phyloP scores from a whole-genome alignment of 2,113 vertebrate genomes.

The Thryonomys swinderianus region DNA sequence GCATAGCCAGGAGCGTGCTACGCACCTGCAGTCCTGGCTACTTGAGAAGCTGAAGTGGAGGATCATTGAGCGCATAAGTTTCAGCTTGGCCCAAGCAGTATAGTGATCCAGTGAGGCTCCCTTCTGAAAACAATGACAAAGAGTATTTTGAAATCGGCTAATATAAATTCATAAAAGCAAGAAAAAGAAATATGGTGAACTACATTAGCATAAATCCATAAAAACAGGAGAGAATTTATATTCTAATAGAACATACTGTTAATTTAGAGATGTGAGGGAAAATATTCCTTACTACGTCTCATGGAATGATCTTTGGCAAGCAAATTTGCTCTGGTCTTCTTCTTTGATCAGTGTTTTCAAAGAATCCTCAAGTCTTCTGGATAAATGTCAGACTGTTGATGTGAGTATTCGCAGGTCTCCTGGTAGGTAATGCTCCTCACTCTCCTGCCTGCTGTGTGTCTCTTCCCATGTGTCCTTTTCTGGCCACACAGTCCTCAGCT shows the following conservation, averaged over 20 bases:
- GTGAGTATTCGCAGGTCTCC: not conserved
- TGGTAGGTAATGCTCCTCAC: no score
- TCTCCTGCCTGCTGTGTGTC: not conserved
- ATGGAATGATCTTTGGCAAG: constrained; percentile 8
- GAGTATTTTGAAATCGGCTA: not conserved
- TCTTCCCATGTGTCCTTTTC: not conserved
- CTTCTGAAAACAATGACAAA: not conserved
- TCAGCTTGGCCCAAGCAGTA: not conserved
- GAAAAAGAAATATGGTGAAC: not conserved
- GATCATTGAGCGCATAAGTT: not conserved
- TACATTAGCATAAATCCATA: not conserved
- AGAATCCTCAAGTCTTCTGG: not conserved
- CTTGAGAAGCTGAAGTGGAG: not conserved
- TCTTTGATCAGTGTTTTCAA: constrained; percentile 24
- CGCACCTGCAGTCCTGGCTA: not conserved
- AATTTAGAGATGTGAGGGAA: constrained; percentile 39
- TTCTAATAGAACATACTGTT: constrained; percentile 1
- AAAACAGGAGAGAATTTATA: constrained; percentile 5
- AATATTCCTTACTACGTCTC: not conserved
- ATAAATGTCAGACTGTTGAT: not conserved
- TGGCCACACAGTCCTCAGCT: not conserved
- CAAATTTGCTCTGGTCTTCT: not conserved
- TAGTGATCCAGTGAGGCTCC: not conserved
- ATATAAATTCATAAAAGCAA: not conserved
- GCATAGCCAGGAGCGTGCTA: not conserved